Conservation (phyloP, 2,113 vertebrate genomes). For the Terrapene triunguis region DNA sequence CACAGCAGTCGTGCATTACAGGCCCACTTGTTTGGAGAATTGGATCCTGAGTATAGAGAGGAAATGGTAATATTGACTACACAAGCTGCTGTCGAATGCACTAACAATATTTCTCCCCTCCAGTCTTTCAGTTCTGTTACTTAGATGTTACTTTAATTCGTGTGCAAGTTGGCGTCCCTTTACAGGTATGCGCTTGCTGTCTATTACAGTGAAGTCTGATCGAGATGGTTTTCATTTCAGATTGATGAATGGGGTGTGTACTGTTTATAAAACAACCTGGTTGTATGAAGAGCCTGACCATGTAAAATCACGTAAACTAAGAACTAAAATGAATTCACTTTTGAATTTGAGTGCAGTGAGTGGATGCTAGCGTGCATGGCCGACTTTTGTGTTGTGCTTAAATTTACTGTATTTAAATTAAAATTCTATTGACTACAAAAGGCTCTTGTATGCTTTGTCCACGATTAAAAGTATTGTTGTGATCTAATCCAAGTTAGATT, state of each 20-base stretch:
- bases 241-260: background rate
- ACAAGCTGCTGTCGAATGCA: accelerated
- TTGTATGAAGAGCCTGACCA: background rate
- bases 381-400: constrained; percentile 22
- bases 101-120: accelerated
- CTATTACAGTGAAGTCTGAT: background rate
- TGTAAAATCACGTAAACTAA: background rate
- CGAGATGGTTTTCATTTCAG: background rate
- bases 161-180: background rate
- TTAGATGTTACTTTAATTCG: background rate
- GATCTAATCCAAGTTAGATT: background rate
- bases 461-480: background rate
- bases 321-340: background rate
- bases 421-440: constrained; percentile 12
- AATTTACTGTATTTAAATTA: constrained; percentile 44
- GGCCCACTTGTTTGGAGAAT: accelerated
- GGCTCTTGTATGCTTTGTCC: background rate
- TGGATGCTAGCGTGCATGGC: background rate
- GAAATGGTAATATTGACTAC: background rate
- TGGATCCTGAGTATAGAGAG: accelerated
- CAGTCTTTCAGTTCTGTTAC: background rate
- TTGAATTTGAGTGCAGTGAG: background rate
- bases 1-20: background rate
- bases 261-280: background rate
- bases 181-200: background rate